Base-by-base conservation (phyloP, 2,797 vertebrate genomes). In the Anabacerthia variegaticeps region DNA sequence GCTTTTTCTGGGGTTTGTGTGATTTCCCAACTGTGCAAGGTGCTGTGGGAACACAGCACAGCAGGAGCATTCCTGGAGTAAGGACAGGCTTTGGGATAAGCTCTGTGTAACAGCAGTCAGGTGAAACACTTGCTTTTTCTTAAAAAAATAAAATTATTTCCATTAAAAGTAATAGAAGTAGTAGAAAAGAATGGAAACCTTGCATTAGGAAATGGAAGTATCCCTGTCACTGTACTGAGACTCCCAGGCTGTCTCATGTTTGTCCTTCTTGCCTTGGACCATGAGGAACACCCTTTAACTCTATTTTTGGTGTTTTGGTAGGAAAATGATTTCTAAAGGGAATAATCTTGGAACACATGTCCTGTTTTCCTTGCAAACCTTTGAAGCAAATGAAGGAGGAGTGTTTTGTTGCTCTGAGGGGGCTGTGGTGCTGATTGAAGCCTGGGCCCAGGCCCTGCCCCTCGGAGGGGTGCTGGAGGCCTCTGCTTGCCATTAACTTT, bases 21-120 rank as follows among this genome's bases (percentile, higher is more conserved):
- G 24, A 18, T 13, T 34, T 61, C 62, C 21, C 23, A 9, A 1
- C 75, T n/a, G 11, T 5, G 34, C 1, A 21, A 49, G 77, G 79
- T 0, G 1, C 68, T 44, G 72, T 1, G 0, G 43, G 73, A 58
- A 24, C 48, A 9, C 0, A 1, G 32, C 1, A 8, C 66, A 43
- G 46, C 7, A 0, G 4, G 22, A 83, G 28, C 34, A 11, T n/a
- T 61, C n/a, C 37, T 1, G 12, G 6, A 16, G 28, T 7, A 14
- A 8, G 32, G 24, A 5, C 34, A 14, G 5, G 48, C 36, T 37
- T 39, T 24, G 52, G 52, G 39, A 46, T 27, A 14, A 63, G 5
- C 39, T 36, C 63, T 19, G 2, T 5, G 7, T 21, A 51, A 30
- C 39, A 62, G 16, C 23, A 46, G 12, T 17, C 9, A 46, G 0